phyloP scores from a whole-genome alignment of 2,113 vertebrate genomes.

The Greenwoodochromis staneri region DNA sequence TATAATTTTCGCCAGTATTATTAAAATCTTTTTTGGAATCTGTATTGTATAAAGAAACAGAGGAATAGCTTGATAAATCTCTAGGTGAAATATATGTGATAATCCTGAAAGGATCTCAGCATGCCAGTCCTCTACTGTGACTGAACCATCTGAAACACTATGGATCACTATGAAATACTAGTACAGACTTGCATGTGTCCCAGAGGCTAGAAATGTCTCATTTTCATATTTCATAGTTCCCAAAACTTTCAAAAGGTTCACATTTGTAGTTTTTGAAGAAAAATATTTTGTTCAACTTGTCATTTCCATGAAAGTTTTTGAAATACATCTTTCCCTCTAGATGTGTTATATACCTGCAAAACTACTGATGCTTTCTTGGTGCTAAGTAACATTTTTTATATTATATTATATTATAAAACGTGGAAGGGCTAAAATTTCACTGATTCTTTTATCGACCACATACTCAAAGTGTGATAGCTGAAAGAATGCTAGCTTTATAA shows the following conservation, averaged over 20 bases:
- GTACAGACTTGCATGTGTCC: neutral
- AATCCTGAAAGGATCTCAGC: neutral
- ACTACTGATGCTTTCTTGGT: neutral
- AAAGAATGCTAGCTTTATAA: neutral
- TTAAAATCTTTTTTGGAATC: neutral
- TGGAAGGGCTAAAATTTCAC: neutral
- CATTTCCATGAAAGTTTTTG: neutral
- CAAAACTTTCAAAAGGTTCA: neutral
- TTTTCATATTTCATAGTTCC: neutral
- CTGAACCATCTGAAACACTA: neutral
- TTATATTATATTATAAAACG: neutral
- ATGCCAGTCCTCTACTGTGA: neutral
- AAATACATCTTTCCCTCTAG: neutral
- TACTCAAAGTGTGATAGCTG: neutral
- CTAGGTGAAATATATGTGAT: neutral
- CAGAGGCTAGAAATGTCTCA: neutral
- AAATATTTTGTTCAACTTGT: neutral
- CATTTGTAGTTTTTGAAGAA: neutral
- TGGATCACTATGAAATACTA: neutral
- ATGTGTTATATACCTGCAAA: neutral
- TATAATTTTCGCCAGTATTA: neutral
- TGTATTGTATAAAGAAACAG: neutral
- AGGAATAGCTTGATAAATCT: no score
- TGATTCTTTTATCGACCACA: neutral
- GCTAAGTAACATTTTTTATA: neutral